These are phyloP conservation scores for Fregetta grallaria DNA, from an alignment of 2,113 vertebrate genomes.

Conservation along the genomic window DNA sequence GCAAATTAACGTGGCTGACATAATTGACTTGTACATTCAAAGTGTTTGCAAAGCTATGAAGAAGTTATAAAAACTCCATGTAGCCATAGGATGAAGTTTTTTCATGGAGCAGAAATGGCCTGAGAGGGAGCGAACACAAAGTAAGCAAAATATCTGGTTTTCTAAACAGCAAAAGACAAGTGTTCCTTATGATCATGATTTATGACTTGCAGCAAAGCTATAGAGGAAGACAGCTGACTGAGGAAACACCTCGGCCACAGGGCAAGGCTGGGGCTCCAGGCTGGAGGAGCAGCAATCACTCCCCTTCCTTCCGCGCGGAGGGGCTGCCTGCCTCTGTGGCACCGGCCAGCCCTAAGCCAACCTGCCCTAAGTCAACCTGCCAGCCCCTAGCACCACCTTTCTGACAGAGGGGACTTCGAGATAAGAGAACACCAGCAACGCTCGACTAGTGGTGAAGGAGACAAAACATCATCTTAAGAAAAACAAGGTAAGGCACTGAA, in stretches of 20 bases:
- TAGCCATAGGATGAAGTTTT: background rate
- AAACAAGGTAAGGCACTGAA: background rate
- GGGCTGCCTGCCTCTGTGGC: background rate
- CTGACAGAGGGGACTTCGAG: background rate
- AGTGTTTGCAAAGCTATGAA: background rate
- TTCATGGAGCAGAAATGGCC: background rate
- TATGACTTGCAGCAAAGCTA: background rate
- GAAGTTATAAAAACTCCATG: background rate
- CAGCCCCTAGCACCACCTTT: background rate
- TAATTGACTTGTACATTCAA: background rate
- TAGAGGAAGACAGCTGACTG: background rate
- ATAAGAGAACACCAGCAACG: background rate
- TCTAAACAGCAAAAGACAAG: background rate
- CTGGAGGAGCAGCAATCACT: background rate
- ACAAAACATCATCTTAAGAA: background rate
- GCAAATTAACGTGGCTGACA: background rate
- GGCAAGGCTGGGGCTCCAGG: background rate
- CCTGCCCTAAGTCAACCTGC: background rate
- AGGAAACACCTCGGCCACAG: background rate
- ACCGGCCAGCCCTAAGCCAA: background rate
- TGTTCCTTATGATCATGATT: background rate
- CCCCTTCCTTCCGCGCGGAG: background rate
- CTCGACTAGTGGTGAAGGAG: background rate
- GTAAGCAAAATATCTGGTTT: background rate
- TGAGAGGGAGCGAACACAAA: background rate